Evolutionary conservation across 1,140 invertebrate genomes (phyloP).

Genomic region (Penaeus chinensis): DNA sequence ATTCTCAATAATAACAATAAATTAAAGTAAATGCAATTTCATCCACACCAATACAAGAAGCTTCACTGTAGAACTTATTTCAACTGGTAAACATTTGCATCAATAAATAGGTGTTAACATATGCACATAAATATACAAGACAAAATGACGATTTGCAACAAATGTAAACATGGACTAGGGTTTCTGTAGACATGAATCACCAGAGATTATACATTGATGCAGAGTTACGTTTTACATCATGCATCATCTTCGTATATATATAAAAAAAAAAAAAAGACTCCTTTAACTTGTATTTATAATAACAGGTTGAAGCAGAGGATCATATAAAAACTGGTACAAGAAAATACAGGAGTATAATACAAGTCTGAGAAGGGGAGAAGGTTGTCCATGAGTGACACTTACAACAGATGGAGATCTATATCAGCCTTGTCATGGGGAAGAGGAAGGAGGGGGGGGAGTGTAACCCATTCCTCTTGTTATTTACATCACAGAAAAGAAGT

Average conservation of each 20-base stretch:
- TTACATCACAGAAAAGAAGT: too few species aligned
- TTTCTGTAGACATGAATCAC: slow-evolving; percentile 22
- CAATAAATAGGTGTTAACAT: slow-evolving; percentile 37
- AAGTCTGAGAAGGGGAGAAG: slow-evolving; percentile 19
- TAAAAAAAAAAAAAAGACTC: slow-evolving; percentile 22
- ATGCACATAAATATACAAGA: slow-evolving; percentile 45
- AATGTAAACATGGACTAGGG: slow-evolving; percentile 42
- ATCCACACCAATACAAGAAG: slow-evolving; percentile 9
- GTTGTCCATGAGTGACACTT: slow-evolving; percentile 1
- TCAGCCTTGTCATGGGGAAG: too few species aligned
- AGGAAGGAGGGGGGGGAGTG: too few species aligned
- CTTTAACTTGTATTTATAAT: slow-evolving; percentile 2
- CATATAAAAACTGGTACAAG: slow-evolving; percentile 32
- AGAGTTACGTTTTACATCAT: neutral
- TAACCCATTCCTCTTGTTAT: too few species aligned
- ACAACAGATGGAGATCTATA: too few species aligned
- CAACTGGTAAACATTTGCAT: slow-evolving; percentile 35
- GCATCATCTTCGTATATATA: neutral
- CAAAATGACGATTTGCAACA: slow-evolving; percentile 24
- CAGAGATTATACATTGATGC: too few species aligned
- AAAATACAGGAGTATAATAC: slow-evolving; percentile 34
- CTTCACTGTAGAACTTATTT: slow-evolving; percentile 27
- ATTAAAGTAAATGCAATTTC: slow-evolving; percentile 10
- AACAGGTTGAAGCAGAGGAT: neutral
- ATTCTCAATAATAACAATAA: too few species aligned